These are phyloP conservation scores for Poecilus cupreus DNA, from an alignment of 2,888 invertebrate species.

Conservation along the genomic window DNA sequence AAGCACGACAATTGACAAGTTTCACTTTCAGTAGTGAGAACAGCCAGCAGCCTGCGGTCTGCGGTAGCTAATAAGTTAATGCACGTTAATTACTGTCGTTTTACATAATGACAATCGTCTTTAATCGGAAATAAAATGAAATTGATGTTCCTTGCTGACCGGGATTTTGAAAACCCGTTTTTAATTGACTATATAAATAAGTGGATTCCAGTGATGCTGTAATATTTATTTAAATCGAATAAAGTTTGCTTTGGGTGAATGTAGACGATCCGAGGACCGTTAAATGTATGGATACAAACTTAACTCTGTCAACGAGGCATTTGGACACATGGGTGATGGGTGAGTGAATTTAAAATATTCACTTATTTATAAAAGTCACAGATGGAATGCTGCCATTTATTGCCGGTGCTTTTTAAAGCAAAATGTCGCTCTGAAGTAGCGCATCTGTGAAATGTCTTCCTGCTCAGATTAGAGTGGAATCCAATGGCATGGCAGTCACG, in stretches of 20 bases:
- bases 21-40: background rate
- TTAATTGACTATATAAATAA: background rate
- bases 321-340: background rate
- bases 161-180: conserved; percentile 1
- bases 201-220: background rate
- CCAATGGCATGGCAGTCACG: conserved; percentile 7
- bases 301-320: conserved; percentile 1
- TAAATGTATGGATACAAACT: background rate
- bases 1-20: background rate
- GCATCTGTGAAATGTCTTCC: conserved; percentile 58
- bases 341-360: conserved; percentile 50
- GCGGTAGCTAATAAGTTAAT: background rate
- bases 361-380: conserved; percentile 56
- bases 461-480: conserved; percentile 58
- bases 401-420: conserved; percentile 40
- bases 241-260: background rate
- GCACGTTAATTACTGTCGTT: no score
- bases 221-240: background rate
- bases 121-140: background rate
- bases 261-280: no score
- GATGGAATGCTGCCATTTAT: conserved; percentile 56
- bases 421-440: conserved; percentile 50
- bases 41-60: no score
- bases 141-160: background rate
- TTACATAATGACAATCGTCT: background rate